Percentiles rank a stretch among this genome's conserved stretches.
Evolutionary conservation across 2,113 vertebrate species (phyloP).

Genomic region (Callorhinus ursinus): DNA sequence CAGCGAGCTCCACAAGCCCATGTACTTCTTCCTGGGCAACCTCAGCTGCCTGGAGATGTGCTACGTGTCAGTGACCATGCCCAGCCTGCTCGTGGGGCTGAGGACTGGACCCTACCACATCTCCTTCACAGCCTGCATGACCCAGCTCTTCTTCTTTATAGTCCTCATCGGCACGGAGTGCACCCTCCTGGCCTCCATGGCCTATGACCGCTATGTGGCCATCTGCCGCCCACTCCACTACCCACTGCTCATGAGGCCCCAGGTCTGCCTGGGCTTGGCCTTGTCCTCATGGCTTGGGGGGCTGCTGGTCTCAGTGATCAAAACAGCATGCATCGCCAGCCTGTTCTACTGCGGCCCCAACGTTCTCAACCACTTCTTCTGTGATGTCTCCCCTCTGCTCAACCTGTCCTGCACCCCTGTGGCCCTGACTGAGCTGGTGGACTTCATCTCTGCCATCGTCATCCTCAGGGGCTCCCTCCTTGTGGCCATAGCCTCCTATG

Average conservation of each 20-base stretch:
- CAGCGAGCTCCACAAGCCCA: slow-evolving; percentile 51
- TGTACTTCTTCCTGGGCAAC: slow-evolving; percentile 78
- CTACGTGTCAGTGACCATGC: slow-evolving; percentile 61
- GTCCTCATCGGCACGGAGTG: slow-evolving; percentile 69
- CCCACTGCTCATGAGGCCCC: slow-evolving; percentile 59
- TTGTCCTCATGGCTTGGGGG: slow-evolving; percentile 65
- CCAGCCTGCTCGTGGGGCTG: slow-evolving; percentile 65
- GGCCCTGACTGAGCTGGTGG: slow-evolving; percentile 65
- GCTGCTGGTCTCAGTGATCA: slow-evolving; percentile 47
- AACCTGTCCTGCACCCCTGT: slow-evolving; percentile 71
- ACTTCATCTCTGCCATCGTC: slow-evolving; percentile 71
- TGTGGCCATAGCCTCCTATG: slow-evolving; percentile 66
- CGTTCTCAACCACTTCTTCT: slow-evolving; percentile 76
- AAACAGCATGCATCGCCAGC: slow-evolving; percentile 51
- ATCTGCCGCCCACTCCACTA: slow-evolving; percentile 69
- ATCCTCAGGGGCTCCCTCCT: slow-evolving; percentile 62
- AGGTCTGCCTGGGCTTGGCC: slow-evolving; percentile 55
- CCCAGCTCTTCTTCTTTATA: slow-evolving; percentile 79
- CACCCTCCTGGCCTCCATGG: slow-evolving; percentile 72
- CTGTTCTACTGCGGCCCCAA: slow-evolving; percentile 77
- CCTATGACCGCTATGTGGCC: slow-evolving; percentile 68
- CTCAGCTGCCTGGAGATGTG: slow-evolving; percentile 74
- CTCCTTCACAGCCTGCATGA: slow-evolving; percentile 70
- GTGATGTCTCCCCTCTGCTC: slow-evolving; percentile 76
- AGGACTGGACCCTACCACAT: not conserved